Conservation (phyloP, 2,113 vertebrate genomes). For the Phocoena phocoena region DNA sequence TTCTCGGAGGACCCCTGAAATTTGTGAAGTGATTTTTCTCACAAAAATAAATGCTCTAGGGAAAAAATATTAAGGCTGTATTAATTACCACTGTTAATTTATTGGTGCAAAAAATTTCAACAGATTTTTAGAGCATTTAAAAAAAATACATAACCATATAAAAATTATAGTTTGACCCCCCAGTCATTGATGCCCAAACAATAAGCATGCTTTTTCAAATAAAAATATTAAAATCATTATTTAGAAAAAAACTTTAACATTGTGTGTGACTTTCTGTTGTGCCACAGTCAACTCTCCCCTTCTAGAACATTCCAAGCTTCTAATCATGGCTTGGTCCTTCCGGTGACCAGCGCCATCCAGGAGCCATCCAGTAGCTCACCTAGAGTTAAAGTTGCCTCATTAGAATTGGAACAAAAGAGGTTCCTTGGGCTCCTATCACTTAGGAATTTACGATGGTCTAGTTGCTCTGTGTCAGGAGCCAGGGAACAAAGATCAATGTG, state of each 20-base stretch:
- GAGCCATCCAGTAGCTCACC: background rate
- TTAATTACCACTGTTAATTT: background rate
- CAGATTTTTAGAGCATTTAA: background rate
- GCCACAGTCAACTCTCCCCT: background rate
- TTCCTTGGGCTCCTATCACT: background rate
- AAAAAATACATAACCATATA: background rate
- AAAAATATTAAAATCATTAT: background rate
- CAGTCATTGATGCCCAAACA: background rate
- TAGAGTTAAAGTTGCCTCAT: background rate
- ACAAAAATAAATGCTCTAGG: background rate
- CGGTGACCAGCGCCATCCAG: background rate
- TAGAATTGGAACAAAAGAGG: background rate
- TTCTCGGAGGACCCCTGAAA: background rate
- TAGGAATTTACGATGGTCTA: background rate
- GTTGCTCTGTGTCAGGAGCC: background rate
- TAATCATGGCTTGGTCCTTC: background rate
- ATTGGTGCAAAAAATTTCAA: background rate
- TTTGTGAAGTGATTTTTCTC: background rate
- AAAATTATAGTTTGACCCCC: background rate
- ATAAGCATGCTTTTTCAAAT: background rate
- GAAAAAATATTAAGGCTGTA: background rate
- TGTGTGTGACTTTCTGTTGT: background rate
- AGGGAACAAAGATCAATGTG: background rate
- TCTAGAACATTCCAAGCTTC: background rate
- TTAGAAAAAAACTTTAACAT: background rate